Base-by-base conservation (phyloP, 2,888 invertebrate genomes). In the Deilephila elpenor region DNA sequence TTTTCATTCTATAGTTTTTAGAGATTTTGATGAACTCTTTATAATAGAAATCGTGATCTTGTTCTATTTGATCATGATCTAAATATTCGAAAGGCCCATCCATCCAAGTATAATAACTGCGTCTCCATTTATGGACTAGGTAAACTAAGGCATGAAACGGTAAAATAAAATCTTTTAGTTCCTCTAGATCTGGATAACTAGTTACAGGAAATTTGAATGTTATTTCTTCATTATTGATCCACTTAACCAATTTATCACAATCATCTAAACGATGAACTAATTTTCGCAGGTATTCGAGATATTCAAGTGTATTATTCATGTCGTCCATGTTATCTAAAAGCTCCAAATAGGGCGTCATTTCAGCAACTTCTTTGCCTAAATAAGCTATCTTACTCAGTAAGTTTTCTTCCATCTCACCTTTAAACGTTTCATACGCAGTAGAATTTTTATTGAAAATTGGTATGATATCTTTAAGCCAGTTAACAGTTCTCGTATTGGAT, bases 71-170 rank as follows among this genome's bases (percentile, higher is more conserved):
- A 73, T 96, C 95, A 6, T 97, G 96, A 82, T 97, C 96, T 77
- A 99, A 93, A 85, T 98, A 98, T 87, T 98, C 97, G 89, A 99
- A 99, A 1, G 97, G 97, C 0, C 99, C 99, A 88, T 99, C 98
- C 95, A 98, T 96, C 98, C 99, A 99, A 11, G 98, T 97, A 81
- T 96, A 97, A 84, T 97, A 96, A 81, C 97, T 96, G 71, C 97
- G 96, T 87, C 97, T 96, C 97, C 98, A 98, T 84, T 96, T 84
- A 79, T 93, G 92, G 34, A 91, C 92, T 67, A 94, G 94, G 91
- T 97, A 97, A 79, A 98, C 92, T 4, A 98, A 91, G 59, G 91
- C 95, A 73, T 97, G 96, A 88, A 97, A 97, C 0, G 97, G 97
- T 85, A 96, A 93, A 51, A 97, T 94, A 81, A 96, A 96, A 25